Base-by-base conservation (phyloP, 2,888 invertebrate genomes). In the Aricia artaxerxes region DNA sequence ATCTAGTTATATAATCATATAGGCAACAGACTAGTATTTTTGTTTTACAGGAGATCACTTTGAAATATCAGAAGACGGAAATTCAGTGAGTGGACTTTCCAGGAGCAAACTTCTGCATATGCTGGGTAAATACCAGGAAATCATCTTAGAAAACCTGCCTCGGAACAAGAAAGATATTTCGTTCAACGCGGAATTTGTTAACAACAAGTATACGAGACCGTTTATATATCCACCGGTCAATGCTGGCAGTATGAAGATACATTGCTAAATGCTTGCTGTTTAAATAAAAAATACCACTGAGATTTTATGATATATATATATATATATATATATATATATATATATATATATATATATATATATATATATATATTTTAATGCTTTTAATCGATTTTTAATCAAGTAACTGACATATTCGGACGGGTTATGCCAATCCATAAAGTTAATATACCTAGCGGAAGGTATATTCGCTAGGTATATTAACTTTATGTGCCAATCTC, bases 151-250 rank as follows among this genome's bases (percentile, higher is more conserved):
- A 84, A 6, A 82, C 81, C 13, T 69, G 49, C 88, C 90, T 0
- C 44, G 69, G 35, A 69, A 69, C 13, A 69, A 69, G 35, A 69
- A 69, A 13, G 13, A 35, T 38, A 35, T 69, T 69, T 69, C 88
- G 0, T 88, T 91, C 77, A 87, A 85, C 0, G 93, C 92, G 0
- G 81, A 87, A 9, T 92, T 92, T 73, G 86, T 85, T 0, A 92
- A 92, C 80, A 93, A 92, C 77, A 84, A 86, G 73, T 88, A 85
- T 31, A 91, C 92, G 0, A 87, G 83, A 9, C 87, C 86, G 0
- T 90, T 85, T 72, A 87, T 93, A 3, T 93, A 90, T 81, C 91
- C 91, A 1, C 80, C 84, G 35, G 73, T 85, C 1, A 35, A 69
- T 13, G 16, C 69, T 69, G 69, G 35, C 5, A 69, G 69, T 69